Conservation (phyloP, 2,888 invertebrate genomes). For the Pandemis heparana region DNA sequence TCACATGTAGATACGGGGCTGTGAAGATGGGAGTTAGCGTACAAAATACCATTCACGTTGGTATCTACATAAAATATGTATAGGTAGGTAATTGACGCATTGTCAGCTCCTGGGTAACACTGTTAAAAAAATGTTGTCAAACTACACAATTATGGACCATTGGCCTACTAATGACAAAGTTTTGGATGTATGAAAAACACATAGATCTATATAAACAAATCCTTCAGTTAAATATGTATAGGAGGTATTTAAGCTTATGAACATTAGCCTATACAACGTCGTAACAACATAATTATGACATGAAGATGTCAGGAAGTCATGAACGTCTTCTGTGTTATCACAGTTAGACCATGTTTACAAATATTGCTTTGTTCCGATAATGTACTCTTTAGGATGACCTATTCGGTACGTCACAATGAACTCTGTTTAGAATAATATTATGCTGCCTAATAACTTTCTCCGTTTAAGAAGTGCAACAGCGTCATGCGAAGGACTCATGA, state of each 20-base stretch:
- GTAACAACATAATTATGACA: not conserved
- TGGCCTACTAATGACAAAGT: no score
- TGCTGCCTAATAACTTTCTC: conserved; percentile 20
- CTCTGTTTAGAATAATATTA: conserved; percentile 17
- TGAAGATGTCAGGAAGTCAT: conserved; percentile 2
- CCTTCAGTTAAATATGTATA: no score
- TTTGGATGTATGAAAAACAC: no score
- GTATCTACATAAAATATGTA: no score
- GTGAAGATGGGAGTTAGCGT: not conserved
- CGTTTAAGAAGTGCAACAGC: not conserved
- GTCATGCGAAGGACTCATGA: not conserved
- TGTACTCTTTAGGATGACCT: not conserved
- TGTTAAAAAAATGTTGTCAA: no score
- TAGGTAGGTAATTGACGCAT: not conserved
- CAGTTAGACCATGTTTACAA: conserved; percentile 32
- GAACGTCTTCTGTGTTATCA: conserved; percentile 14
- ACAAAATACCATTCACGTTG: not conserved
- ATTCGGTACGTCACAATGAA: conserved; percentile 20
- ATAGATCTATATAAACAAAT: no score
- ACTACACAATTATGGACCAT: no score
- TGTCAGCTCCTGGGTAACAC: not conserved
- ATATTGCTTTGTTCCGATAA: conserved; percentile 19
- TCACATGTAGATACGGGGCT: conserved; percentile 6
- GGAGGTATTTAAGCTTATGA: not conserved
- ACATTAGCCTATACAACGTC: not conserved